phyloP scores from a whole-genome alignment of 1,140 invertebrate species.

The Pseudoatta argentina region DNA sequence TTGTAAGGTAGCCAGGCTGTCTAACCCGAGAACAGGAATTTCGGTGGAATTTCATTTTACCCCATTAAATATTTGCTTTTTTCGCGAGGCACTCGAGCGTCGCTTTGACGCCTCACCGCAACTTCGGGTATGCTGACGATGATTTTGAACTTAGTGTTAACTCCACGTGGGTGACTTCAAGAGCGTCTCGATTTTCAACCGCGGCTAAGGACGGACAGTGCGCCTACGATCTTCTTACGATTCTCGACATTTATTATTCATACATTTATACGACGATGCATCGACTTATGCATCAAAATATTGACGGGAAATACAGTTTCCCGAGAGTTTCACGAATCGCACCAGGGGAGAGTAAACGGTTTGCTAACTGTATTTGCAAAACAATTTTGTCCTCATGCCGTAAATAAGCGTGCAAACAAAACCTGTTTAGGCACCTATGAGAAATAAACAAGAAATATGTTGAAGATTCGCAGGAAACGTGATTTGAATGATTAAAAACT shows the following conservation, averaged over 20 bases:
- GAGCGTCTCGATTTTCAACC: slow-evolving; percentile 36
- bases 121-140: slow-evolving; percentile 26
- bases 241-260: slow-evolving; percentile 38
- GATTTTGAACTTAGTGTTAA: slow-evolving; percentile 41
- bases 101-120: slow-evolving; percentile 66
- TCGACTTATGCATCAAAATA: neutral
- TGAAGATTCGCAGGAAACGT: neutral
- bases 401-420: neutral
- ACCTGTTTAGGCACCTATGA: neutral
- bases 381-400: neutral
- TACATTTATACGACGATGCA: slow-evolving; percentile 8
- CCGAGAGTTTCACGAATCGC: slow-evolving; percentile 14
- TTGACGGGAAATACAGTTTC: neutral
- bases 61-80: slow-evolving; percentile 73
- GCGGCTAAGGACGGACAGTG: neutral
- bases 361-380: slow-evolving; percentile 13
- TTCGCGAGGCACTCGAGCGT: slow-evolving; percentile 54
- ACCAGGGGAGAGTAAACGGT: neutral
- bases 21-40: slow-evolving; percentile 66
- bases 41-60: slow-evolving; percentile 71
- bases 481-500: neutral
- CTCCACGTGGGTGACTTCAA: slow-evolving; percentile 41
- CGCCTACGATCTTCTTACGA: slow-evolving; percentile 10
- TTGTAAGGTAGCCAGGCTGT: slow-evolving; percentile 50
- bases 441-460: neutral